These are phyloP conservation scores for Cisticola juncidis DNA, from an alignment of 2,113 vertebrate species.

Conservation along the genomic window DNA sequence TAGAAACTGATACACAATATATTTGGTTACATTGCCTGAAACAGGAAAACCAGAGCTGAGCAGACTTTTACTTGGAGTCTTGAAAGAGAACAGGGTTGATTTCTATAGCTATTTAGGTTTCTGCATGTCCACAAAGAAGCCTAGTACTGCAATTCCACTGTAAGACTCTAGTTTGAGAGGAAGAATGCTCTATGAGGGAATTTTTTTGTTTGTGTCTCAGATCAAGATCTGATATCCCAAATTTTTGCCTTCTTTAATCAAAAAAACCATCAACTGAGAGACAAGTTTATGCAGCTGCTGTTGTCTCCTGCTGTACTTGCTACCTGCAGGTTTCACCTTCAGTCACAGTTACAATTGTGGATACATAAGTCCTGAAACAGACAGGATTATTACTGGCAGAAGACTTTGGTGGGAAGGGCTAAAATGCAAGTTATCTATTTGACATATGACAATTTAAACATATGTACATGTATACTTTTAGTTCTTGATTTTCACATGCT, in stretches of 20 bases:
- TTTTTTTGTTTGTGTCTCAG: not conserved
- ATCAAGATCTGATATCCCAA: not conserved
- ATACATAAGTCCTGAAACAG: not conserved
- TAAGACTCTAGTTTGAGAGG: not conserved
- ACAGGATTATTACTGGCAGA: not conserved
- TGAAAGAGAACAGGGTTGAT: not conserved
- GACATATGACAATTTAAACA: not conserved
- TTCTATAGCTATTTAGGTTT: not conserved
- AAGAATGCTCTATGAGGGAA: not conserved
- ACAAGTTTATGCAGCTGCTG: not conserved
- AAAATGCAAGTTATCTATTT: not conserved
- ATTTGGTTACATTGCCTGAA: not conserved
- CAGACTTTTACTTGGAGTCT: not conserved
- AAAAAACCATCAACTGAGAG: not conserved
- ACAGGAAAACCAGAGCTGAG: not conserved
- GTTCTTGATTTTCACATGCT: not conserved
- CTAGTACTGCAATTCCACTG: not conserved
- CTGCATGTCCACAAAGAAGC: not conserved
- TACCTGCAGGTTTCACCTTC: not conserved
- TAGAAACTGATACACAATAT: not conserved
- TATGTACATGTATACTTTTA: not conserved
- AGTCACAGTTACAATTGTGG: not conserved
- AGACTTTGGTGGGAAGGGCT: not conserved
- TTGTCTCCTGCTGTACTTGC: not conserved
- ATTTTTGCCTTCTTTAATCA: not conserved